phyloP scores from a whole-genome alignment of 2,888 invertebrate species.

The Megamerina dolium region DNA sequence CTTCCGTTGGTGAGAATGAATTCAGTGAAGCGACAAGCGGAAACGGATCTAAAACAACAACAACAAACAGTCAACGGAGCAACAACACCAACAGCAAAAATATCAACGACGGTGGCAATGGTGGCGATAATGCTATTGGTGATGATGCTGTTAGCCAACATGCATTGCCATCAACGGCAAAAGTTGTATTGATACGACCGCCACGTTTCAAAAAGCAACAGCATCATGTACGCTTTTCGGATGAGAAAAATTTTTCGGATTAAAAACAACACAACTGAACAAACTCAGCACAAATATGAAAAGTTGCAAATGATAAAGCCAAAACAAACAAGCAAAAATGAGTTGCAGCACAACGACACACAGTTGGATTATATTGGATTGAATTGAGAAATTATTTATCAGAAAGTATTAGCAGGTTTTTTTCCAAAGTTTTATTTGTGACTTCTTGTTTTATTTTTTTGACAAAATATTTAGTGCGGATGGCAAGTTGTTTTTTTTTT shows the following conservation, averaged over 20 bases:
- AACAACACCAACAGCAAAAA: slow-evolving; percentile 13
- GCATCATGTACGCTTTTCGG: slow-evolving; percentile 43
- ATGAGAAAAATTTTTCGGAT: slow-evolving; percentile 44
- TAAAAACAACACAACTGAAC: slow-evolving; percentile 20
- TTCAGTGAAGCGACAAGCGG: slow-evolving; percentile 23
- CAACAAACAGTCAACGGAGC: no score
- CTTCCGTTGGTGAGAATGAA: slow-evolving; percentile 22
- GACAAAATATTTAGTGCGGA: no score
- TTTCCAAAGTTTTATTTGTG: no score
- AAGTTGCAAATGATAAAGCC: neutral
- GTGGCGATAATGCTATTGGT: no score
- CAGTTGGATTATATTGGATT: neutral
- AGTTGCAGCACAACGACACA: neutral
- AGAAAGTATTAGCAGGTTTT: no score
- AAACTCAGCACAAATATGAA: neutral
- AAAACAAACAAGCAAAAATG: slow-evolving; percentile 9
- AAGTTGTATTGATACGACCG: no score
- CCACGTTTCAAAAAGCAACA: slow-evolving; percentile 36
- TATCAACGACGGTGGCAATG: slow-evolving; percentile 3
- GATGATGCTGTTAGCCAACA: neutral
- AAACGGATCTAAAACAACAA: slow-evolving; percentile 20
- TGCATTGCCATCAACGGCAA: neutral
- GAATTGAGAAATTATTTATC: no score
- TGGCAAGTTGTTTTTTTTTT: no score
- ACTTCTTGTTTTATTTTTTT: no score